Conservation (phyloP, 2,113 vertebrate species). For the Hemiscyllium ocellatum region DNA sequence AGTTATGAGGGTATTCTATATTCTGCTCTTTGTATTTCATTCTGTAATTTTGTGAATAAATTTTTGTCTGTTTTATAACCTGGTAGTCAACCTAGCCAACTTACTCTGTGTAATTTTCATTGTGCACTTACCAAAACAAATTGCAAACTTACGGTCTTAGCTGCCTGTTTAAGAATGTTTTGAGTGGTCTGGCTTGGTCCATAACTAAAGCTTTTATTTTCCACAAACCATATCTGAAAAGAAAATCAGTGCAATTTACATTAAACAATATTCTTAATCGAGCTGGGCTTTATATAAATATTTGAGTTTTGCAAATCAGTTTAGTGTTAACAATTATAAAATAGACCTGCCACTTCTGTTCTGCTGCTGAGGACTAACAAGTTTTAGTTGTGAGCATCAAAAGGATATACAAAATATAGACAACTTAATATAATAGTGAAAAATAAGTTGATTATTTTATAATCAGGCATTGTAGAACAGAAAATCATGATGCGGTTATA, state of each 20-base stretch:
- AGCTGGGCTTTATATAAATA: background rate
- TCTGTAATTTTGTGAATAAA: no score
- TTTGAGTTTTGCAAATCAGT: background rate
- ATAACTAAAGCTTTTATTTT: conserved; percentile 59
- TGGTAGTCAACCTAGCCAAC: no score
- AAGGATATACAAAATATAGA: background rate
- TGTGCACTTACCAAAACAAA: no score
- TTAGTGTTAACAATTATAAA: background rate
- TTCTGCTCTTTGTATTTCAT: no score
- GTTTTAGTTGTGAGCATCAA: background rate
- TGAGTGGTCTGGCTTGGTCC: no score
- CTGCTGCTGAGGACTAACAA: background rate
- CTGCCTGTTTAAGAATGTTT: no score
- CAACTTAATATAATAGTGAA: background rate
- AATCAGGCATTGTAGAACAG: background rate
- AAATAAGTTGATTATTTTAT: background rate
- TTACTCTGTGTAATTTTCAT: no score
- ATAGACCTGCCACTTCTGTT: background rate
- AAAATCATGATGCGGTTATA: background rate
- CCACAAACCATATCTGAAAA: conserved; percentile 76
- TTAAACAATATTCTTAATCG: background rate
- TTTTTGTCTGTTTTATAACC: no score
- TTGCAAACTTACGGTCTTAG: no score
- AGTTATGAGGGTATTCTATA: no score
- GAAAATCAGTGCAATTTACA: conserved; percentile 32